Evolutionary conservation across 2,888 invertebrate genomes (phyloP), one percentile per base, ranked within the genome.

Genomic region (Dorcus parallelipipedus): DNA sequence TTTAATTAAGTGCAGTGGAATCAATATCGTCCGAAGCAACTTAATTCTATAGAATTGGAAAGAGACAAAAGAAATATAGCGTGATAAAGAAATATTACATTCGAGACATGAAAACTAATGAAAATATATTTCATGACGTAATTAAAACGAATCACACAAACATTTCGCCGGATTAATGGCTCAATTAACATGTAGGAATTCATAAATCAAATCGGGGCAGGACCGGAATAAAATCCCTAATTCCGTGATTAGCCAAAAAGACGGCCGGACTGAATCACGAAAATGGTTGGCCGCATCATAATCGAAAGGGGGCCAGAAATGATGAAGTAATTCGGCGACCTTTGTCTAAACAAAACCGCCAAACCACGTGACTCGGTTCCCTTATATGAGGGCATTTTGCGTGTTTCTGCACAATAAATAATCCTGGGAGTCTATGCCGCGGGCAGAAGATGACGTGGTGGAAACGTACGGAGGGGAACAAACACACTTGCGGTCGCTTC

Each of bases 361-460:
- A 60, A 59, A 54, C 60, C 63, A 58, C 65, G 63, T 61, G 63
- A 65, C 63, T 60, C 51, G 63, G 62, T 65, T 64, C 61, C 58
- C 58, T 65, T 65, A 64, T 65, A 62, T 60, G 41, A 41, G 41
- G 41, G 9, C 14, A 14, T 41, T 41, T 41, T 41, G 41, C 41
- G 41, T 41, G 41, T 41, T 41, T 42, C 42, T 17, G 42, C 41
- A 41, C 41, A 9, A 41, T 41, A 41, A 41, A 41, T 41, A 41
- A 41, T 14, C 14, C 41, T 41, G 14, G 14, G 41, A 33, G 26
- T 33, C 26, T 33, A 33, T n/a, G 14, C 14, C 41, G 41, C 41
- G 41, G 41, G 41, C 14, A 41, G n/a, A 14, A 14, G 41, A 41
- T 41, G 41, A 41, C 14, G 41, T 41, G 41, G 14, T 5, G 9